These are phyloP conservation scores for Trachops cirrhosus DNA, from an alignment of 2,797 vertebrate genomes.

Conservation along the genomic window DNA sequence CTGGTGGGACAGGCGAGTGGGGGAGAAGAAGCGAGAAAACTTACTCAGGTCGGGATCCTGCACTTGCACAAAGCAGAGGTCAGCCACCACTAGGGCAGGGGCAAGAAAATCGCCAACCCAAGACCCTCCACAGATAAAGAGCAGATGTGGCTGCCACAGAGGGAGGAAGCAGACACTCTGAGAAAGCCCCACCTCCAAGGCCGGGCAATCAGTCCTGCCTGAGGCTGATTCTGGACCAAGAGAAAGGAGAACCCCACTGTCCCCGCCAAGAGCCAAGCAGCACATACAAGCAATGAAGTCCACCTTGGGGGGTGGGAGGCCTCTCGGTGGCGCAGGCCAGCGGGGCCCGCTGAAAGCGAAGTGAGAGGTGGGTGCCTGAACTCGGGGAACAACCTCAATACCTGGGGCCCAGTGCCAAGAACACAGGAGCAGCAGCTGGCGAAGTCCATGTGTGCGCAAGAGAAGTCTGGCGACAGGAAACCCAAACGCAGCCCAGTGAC, in stretches of 20 bases:
- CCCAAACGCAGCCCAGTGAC: background rate
- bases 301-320: accelerated
- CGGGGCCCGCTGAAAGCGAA: background rate
- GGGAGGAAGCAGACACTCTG: background rate
- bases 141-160: background rate
- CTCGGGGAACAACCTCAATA: background rate
- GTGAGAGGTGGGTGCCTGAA: background rate
- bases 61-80: background rate
- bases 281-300: background rate
- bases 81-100: background rate
- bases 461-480: background rate
- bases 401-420: background rate
- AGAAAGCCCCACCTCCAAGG: background rate
- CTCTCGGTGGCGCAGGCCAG: background rate
- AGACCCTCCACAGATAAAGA: background rate
- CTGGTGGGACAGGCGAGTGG: too few species aligned
- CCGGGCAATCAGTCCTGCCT: background rate
- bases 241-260: background rate
- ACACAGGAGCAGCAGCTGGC: background rate
- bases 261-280: background rate
- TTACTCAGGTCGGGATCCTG: background rate
- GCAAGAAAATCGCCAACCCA: background rate
- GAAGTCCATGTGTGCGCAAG: background rate
- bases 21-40: background rate
- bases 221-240: background rate